Evolutionary conservation across 23 tunicate genomes (phyloP), one percentile per base, ranked within the genome.

Genomic region (Trididemnum clinides): DNA sequence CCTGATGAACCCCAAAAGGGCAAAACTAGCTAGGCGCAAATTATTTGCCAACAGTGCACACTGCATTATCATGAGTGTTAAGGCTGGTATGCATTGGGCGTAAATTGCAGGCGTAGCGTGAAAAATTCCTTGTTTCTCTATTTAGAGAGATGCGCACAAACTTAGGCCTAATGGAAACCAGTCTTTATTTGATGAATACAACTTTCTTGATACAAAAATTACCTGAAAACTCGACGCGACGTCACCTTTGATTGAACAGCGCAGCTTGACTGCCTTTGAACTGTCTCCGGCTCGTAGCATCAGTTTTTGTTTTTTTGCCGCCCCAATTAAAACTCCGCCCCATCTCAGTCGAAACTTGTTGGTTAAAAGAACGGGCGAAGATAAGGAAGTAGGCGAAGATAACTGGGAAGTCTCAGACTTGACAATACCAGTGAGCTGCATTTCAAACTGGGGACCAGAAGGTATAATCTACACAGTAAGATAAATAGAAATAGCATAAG

Each of bases 391-490:
- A 64, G 39, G 57, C 23, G 84, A 63, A 5, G 82, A 21, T 33
- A 23, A 34, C 1, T 30, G 22, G 64, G 21, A 18, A 0, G 83
- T 33, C 19, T 63, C 28, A 39, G 64, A 81, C 39, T 71, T 57
- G 15, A 90, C 64, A 30, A 64, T 39, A 15, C 88, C 90, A 3
- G 35, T 26, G 15, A 92, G n/a, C 20, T 78, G 64, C 18, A 92
- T 84, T 66, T 92, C 97, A 54, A 88, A 92, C 70, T 92, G 90
- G 39, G 97, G 90, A 6, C 91, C 97, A 32, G 90, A 59, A 23
- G 97, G 97, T 69, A 72, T 69, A 77, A 92, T 87, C 75, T 69
- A 20, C 12, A 30, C 23, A 62, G 6, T 6, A 62, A 62, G n/a
- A 20, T 4, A 49, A 49, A 49, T 49, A 15, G 54, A 10, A 15